phyloP scores from a whole-genome alignment of 2,797 vertebrate genomes.

The Artibeus jamaicensis region DNA sequence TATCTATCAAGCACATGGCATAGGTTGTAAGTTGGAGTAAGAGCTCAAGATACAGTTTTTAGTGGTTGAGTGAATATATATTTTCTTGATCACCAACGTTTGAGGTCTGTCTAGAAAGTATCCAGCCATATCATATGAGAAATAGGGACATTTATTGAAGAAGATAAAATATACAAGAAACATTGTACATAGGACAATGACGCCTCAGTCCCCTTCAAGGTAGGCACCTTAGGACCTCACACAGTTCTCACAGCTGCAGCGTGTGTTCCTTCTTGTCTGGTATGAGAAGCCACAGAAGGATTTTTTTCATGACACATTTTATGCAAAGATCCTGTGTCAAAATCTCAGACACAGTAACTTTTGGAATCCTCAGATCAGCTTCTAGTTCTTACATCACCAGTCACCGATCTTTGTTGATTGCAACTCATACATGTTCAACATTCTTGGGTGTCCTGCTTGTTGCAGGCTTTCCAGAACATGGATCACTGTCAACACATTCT shows the following conservation, averaged over 20 bases:
- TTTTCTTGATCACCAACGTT: background rate
- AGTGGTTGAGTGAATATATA: background rate
- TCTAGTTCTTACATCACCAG: background rate
- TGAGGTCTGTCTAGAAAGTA: background rate
- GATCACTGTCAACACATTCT: background rate
- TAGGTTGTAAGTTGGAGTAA: background rate
- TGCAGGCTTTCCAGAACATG: background rate
- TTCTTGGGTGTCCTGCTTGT: background rate
- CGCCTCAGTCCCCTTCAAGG: background rate
- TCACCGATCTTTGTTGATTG: background rate
- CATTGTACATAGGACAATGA: background rate
- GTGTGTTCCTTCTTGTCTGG: background rate
- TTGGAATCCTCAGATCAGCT: background rate
- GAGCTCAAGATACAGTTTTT: background rate
- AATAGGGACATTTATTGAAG: background rate
- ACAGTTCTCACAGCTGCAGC: background rate
- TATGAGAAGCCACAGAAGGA: background rate
- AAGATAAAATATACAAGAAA: background rate
- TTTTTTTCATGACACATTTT: background rate
- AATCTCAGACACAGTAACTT: background rate
- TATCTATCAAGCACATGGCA: background rate
- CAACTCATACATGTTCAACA: background rate
- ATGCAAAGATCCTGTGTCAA: background rate
- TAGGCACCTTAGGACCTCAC: background rate
- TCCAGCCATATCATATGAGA: background rate